A percentile compares a stretch with the other conserved stretches of the same genome.
Evolutionary conservation across 2,113 vertebrate species (phyloP).

Genomic region (Pavo muticus): DNA sequence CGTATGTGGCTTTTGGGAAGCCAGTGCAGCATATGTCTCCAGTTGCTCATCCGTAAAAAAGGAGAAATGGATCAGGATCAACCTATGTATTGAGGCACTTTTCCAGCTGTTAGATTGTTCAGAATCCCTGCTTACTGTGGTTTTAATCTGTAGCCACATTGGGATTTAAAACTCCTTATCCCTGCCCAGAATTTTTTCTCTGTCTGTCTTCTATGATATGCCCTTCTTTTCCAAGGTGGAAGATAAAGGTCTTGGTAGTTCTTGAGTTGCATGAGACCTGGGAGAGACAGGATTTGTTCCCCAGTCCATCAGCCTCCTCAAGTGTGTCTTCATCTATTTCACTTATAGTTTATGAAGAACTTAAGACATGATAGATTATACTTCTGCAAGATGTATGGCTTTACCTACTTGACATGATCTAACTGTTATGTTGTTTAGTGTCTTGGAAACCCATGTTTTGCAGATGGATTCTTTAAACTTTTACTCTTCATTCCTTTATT

Average conservation of each 20-base stretch:
- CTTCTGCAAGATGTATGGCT: neutral
- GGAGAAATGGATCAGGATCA: neutral
- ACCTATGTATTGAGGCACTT: neutral
- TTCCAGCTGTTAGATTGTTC: neutral
- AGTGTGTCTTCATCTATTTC: neutral
- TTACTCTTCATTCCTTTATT: neutral
- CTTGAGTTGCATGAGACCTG: neutral
- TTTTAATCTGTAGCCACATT: neutral
- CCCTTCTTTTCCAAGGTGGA: neutral
- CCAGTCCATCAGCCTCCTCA: neutral
- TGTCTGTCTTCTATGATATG: accelerated
- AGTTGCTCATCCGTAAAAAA: neutral
- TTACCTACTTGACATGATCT: accelerated
- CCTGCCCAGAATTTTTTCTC: neutral
- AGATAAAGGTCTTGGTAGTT: neutral
- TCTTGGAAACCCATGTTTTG: neutral
- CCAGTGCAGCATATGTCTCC: neutral
- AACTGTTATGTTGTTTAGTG: neutral
- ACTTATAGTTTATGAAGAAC: neutral
- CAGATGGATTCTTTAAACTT: neutral
- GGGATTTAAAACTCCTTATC: neutral
- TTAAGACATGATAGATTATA: neutral
- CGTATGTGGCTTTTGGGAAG: neutral
- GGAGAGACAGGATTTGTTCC: neutral
- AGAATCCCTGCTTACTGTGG: neutral